Percentiles rank a stretch among this genome's conserved stretches.
phyloP scores from a whole-genome alignment of 2,888 invertebrate species.

The Stegophylla sp. region DNA sequence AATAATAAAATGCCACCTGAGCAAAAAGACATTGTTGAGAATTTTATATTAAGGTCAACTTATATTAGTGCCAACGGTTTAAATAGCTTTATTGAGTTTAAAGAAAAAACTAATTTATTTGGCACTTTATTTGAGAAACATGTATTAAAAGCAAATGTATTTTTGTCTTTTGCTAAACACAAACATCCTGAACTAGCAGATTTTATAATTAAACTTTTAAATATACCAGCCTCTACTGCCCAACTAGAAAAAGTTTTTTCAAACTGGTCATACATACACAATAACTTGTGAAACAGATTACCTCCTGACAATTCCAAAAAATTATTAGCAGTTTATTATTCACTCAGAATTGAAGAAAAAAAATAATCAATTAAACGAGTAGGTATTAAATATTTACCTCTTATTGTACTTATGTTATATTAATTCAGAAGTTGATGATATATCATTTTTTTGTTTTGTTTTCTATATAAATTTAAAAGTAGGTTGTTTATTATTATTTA shows the following conservation, averaged over 20 bases:
- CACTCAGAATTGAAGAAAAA: not conserved
- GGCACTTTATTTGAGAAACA: not conserved
- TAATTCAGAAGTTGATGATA: no score
- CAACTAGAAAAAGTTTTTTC: not conserved
- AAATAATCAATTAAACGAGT: not conserved
- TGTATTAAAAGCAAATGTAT: not conserved
- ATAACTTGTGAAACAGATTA: not conserved
- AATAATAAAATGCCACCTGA: not conserved
- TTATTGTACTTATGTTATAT: not conserved
- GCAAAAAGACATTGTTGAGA: not conserved
- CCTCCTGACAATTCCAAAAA: not conserved
- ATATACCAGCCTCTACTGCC: not conserved
- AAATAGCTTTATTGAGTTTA: not conserved
- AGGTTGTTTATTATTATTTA: not conserved
- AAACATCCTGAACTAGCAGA: constrained; percentile 24
- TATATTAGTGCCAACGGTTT: not conserved
- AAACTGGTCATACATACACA: not conserved
- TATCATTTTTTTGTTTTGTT: no score
- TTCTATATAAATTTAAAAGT: not conserved
- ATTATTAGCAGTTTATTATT: not conserved
- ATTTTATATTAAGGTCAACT: not conserved
- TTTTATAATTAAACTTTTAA: not conserved
- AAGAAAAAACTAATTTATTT: not conserved
- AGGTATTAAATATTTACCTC: not conserved
- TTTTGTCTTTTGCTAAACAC: not conserved